Base-by-base conservation (phyloP, 2,888 invertebrate genomes). In the Diploptera punctata region DNA sequence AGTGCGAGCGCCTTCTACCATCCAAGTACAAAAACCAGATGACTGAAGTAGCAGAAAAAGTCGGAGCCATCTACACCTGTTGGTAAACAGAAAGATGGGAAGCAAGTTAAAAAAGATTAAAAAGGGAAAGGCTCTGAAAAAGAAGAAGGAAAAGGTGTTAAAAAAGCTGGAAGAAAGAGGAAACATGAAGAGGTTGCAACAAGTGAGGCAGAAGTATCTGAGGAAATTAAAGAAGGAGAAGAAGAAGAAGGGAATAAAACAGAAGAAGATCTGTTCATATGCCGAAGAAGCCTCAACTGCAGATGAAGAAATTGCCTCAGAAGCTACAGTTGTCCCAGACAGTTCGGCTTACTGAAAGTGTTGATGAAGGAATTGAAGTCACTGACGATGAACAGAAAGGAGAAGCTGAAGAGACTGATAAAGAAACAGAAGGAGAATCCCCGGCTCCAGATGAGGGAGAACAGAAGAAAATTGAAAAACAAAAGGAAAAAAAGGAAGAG, bases 191-290 rank as follows among this genome's bases (percentile, higher is more conserved):
- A 78, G 76, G 80, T 47, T 74, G 72, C 60, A 79, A 81, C 26
- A 77, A 77, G 49, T 4, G 18, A 5, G 33, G 82, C 83, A 79
- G 73, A 31, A 67, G 76, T 78, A 71, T 77, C 77, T 72, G 78
- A 57, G 67, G 60, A 74, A 62, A 72, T 71, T 7, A 76, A 74
- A 68, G 77, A 77, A 62, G 78, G 75, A 24, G 77, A 77, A 77
- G 81, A 82, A 69, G 83, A 82, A 70, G 81, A 81, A 67, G 81
- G 82, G 61, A 82, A 82, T 69, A 29, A 9, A 21, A 49, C 18
- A 16, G 78, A 76, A 72, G 82, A 74, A 52, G 74, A 47, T 33
- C 69, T 62, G 18, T 60, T 33, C 31, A n/a, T 71, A 73, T 69
- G 29, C 44, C 72, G 60, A 33, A 54, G 44, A 70, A 62, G 43